Conservation (phyloP, 2,113 vertebrate species). For the Ctenomys sociabilis region DNA sequence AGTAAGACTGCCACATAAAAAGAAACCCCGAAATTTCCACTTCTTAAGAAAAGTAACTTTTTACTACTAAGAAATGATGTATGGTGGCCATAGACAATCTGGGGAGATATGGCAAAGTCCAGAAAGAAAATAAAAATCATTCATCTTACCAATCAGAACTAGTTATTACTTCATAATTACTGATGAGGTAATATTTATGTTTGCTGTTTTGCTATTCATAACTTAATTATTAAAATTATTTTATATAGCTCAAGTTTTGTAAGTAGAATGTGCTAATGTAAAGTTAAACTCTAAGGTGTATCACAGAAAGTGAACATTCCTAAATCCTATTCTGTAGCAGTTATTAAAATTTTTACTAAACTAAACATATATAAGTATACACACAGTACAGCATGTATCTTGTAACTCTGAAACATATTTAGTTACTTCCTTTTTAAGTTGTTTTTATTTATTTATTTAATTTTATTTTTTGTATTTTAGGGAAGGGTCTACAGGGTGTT, state of each 20-base stretch:
- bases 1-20: not conserved
- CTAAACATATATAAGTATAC: not conserved
- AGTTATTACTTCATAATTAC: not conserved
- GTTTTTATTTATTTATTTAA: too few relatives aligned
- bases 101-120: not conserved
- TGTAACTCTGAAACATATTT: not conserved
- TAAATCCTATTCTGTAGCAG: not conserved
- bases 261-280: not conserved
- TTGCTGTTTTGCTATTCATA: not conserved
- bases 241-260: not conserved
- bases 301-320: not conserved
- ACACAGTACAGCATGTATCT: not conserved
- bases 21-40: not conserved
- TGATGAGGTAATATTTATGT: not conserved
- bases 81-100: not conserved
- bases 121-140: constrained; percentile 13
- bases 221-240: not conserved
- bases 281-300: not conserved
- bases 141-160: constrained; percentile 13
- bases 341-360: not conserved
- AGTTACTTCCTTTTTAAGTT: not conserved
- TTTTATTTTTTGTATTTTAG: too few relatives aligned
- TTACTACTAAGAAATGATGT: not conserved
- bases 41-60: not conserved
- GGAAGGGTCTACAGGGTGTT: too few relatives aligned